These are phyloP conservation scores for Elaphurus davidianus DNA, from an alignment of 2,113 vertebrate genomes.

Conservation along the genomic window DNA sequence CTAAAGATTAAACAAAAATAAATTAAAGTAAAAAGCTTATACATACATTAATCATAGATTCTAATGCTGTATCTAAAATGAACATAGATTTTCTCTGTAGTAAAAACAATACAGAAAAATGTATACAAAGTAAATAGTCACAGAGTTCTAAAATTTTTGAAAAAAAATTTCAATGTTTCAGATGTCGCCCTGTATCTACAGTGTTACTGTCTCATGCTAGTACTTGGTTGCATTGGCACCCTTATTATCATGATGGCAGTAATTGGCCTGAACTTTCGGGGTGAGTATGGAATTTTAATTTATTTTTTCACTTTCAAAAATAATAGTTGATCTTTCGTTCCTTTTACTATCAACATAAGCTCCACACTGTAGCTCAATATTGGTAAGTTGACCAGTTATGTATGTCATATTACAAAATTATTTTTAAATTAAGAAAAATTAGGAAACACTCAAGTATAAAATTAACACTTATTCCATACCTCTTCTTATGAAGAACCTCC, in stretches of 20 bases:
- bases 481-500: background rate
- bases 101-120: background rate
- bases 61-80: background rate
- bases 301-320: background rate
- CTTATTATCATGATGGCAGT: background rate
- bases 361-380: background rate
- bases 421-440: background rate
- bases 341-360: background rate
- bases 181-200: background rate
- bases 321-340: background rate
- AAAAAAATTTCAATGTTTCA: background rate
- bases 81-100: background rate
- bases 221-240: background rate
- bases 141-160: background rate
- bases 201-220: background rate
- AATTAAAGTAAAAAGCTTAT: background rate
- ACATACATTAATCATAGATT: background rate
- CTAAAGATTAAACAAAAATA: background rate
- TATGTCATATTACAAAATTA: background rate
- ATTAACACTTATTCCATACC: background rate
- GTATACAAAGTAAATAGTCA: background rate
- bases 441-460: background rate
- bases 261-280: background rate
- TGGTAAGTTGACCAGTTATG: background rate
- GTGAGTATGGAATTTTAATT: background rate